Percentiles rank a stretch among this genome's conserved stretches.
These are phyloP conservation scores for Zapornia atra DNA, from an alignment of 2,113 vertebrate genomes.

Conservation along the genomic window DNA sequence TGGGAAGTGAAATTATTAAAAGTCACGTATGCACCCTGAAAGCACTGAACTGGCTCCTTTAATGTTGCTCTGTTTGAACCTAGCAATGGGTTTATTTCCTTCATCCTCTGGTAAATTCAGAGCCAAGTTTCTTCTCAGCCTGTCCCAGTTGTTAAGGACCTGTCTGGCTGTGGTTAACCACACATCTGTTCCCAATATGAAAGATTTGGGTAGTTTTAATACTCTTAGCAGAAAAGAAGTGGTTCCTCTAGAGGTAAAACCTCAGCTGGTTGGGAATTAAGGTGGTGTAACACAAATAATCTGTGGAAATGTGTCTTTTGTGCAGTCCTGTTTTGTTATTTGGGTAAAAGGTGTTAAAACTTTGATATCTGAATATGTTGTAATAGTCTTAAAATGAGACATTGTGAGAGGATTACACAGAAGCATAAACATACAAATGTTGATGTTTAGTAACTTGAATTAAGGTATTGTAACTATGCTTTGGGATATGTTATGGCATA, in stretches of 20 bases:
- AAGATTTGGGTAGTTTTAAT: background rate
- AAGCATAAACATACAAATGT: background rate
- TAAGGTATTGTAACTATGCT: background rate
- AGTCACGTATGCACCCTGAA: background rate
- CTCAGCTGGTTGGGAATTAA: background rate
- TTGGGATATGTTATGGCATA: background rate
- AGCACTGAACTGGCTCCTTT: background rate
- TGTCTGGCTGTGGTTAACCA: background rate
- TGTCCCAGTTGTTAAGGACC: background rate
- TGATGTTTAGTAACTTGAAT: background rate
- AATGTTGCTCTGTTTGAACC: background rate
- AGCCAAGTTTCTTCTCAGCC: background rate
- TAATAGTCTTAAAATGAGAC: background rate
- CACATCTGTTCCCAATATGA: background rate
- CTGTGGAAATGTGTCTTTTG: background rate
- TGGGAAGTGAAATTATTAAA: background rate
- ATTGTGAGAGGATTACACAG: background rate
- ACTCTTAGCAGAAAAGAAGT: background rate
- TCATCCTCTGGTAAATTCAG: background rate
- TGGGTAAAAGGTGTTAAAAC: background rate
- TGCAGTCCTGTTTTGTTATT: background rate
- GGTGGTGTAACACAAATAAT: background rate
- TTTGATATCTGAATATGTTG: background rate
- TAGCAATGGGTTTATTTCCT: background rate
- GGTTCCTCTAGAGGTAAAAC: background rate